Percentiles rank a stretch among this genome's conserved stretches.
phyloP scores from a whole-genome alignment of 2,888 invertebrate genomes.

The Pharmacophagus antenor region DNA sequence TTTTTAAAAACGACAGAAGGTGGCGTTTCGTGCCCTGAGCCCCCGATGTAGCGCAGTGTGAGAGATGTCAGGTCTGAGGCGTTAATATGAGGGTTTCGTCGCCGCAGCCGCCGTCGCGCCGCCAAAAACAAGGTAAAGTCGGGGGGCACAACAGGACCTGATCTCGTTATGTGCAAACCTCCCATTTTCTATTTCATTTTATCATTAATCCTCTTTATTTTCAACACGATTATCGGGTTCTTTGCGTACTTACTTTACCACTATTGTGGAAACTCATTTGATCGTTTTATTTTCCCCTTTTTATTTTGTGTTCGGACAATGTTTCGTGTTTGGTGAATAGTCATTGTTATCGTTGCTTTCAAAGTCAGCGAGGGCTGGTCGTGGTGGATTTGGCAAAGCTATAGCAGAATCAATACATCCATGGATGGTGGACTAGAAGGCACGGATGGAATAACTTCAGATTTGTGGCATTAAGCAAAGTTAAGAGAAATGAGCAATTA shows the following conservation, averaged over 20 bases:
- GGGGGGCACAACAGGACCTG: slow-evolving; percentile 71
- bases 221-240: slow-evolving; percentile 21
- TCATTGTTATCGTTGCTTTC: slow-evolving; percentile 62
- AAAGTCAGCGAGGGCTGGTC: slow-evolving; percentile 16
- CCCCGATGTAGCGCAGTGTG: slow-evolving; percentile 76
- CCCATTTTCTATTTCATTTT: slow-evolving; percentile 46
- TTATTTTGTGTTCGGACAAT: slow-evolving; percentile 37
- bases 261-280: slow-evolving; percentile 33
- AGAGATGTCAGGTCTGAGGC: slow-evolving; percentile 76
- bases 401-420: slow-evolving; percentile 7
- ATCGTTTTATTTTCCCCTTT: slow-evolving; percentile 33
- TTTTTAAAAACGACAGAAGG: slow-evolving; percentile 79
- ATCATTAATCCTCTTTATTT: slow-evolving; percentile 45
- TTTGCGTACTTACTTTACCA: slow-evolving; percentile 39
- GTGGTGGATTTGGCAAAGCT: slow-evolving; percentile 1
- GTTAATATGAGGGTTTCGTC: slow-evolving; percentile 65
- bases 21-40: slow-evolving; percentile 74
- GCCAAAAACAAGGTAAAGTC: slow-evolving; percentile 66
- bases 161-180: slow-evolving; percentile 67
- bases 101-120: slow-evolving; percentile 40
- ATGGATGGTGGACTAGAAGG: slow-evolving; percentile 4
- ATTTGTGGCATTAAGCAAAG: background rate
- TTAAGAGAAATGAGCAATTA: background rate
- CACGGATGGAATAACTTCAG: slow-evolving; percentile 1
- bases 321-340: slow-evolving; percentile 49